Conservation (phyloP, 2,113 vertebrate species). For the Xenus cinereus region DNA sequence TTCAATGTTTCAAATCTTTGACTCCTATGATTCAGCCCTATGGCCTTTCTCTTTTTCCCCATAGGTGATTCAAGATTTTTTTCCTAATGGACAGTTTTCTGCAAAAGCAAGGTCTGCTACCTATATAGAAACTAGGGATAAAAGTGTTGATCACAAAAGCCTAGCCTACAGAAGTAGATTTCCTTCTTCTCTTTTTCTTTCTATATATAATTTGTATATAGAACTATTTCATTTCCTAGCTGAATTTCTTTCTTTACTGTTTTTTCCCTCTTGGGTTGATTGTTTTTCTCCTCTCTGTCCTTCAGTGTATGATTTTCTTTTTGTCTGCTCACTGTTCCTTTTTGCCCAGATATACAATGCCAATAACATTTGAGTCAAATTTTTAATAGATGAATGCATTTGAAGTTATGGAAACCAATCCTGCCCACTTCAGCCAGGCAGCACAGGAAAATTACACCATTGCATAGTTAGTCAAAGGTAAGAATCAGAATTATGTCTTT, state of each 20-base stretch:
- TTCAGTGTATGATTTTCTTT: background rate
- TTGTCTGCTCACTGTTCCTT: background rate
- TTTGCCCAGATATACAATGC: background rate
- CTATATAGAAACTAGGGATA: background rate
- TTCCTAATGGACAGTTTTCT: background rate
- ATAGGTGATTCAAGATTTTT: constrained; percentile 1
- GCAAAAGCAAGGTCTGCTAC: constrained; percentile 22
- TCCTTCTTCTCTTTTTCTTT: background rate
- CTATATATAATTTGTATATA: constrained; percentile 37
- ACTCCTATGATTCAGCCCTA: constrained; percentile 3
- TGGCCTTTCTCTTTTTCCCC: constrained; percentile 13
- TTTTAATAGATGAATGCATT: background rate
- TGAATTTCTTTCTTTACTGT: background rate
- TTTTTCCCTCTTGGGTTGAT: background rate
- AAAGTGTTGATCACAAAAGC: constrained; percentile 36
- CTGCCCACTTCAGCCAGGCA: background rate
- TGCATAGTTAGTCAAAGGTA: background rate
- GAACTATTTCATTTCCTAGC: background rate
- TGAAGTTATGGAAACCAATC: background rate
- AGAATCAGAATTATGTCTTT: background rate
- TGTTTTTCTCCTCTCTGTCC: background rate
- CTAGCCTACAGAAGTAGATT: background rate
- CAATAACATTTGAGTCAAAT: background rate
- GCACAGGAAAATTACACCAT: background rate
- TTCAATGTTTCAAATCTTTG: background rate